Conservation (phyloP, 2,113 vertebrate species). For the Stercorarius parasiticus region DNA sequence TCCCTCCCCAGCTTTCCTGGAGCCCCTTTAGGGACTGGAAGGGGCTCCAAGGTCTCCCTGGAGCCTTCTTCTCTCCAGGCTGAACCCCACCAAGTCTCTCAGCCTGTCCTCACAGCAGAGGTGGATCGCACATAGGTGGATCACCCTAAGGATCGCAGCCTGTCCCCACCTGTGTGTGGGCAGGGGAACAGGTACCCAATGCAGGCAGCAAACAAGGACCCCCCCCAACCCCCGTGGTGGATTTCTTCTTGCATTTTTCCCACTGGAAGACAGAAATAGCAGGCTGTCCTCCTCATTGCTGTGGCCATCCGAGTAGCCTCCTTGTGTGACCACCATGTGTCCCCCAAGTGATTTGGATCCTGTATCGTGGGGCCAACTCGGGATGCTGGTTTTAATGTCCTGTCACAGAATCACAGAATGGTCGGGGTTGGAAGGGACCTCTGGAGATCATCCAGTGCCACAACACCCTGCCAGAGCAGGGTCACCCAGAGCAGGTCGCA, state of each 20-base stretch:
- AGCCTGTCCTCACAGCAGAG: no score
- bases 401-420: neutral
- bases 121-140: no score
- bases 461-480: neutral
- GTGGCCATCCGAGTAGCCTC: neutral
- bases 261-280: neutral
- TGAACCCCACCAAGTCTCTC: no score
- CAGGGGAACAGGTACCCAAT: rapidly evolving
- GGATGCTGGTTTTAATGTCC: neutral
- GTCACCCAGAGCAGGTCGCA: neutral
- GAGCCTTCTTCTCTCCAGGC: no score
- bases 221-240: neutral
- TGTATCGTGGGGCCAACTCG: rapidly evolving
- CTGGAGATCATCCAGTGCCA: neutral
- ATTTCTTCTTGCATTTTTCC: neutral
- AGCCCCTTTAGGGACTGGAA: no score
- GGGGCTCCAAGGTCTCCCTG: no score
- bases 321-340: neutral
- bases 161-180: neutral
- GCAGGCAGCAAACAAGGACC: neutral
- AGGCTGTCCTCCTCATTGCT: neutral
- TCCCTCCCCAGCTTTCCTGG: no score
- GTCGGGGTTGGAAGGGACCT: neutral
- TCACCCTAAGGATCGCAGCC: rapidly evolving
- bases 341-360: neutral